phyloP scores from a whole-genome alignment of 2,888 invertebrate species.

The Dorcus hopei region DNA sequence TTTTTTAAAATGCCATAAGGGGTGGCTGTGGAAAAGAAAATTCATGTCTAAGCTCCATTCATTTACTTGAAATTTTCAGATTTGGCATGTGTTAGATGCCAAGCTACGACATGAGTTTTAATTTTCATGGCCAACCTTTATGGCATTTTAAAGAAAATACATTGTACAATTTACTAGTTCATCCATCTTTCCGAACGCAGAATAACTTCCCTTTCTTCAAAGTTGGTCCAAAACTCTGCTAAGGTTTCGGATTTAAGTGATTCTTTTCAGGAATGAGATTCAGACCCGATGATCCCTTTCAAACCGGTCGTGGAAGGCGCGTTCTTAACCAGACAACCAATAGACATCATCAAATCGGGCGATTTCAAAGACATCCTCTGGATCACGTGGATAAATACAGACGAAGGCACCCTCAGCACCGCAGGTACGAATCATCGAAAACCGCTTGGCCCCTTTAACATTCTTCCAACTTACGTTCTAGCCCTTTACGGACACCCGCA shows the following conservation, averaged over 20 bases:
- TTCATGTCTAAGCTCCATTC: too few species aligned
- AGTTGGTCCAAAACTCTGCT: background rate
- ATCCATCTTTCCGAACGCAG: too few species aligned
- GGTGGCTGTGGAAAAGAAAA: too few species aligned
- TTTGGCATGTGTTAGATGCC: too few species aligned
- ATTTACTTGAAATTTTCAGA: too few species aligned
- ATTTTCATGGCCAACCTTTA: too few species aligned
- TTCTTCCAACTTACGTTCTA: slow-evolving; percentile 17
- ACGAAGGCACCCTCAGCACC: slow-evolving; percentile 64
- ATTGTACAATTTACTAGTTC: too few species aligned
- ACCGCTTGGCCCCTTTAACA: background rate
- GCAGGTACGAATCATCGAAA: background rate
- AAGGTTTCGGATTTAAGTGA: too few species aligned
- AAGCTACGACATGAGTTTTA: too few species aligned
- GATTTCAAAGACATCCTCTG: slow-evolving; percentile 60
- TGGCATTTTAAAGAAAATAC: too few species aligned
- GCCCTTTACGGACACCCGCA: slow-evolving; percentile 36
- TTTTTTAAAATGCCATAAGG: too few species aligned
- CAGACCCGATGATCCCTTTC: slow-evolving; percentile 77
- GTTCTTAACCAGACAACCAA: slow-evolving; percentile 65
- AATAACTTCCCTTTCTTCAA: background rate
- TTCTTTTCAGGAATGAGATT: slow-evolving; percentile 63
- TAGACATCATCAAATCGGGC: slow-evolving; percentile 51
- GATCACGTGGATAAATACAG: slow-evolving; percentile 69
- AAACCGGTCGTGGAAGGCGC: slow-evolving; percentile 67